A percentile compares a stretch with the other conserved stretches of the same genome.
Evolutionary conservation across 2,888 invertebrate species (phyloP).

Genomic region (Anthrax anthrax): DNA sequence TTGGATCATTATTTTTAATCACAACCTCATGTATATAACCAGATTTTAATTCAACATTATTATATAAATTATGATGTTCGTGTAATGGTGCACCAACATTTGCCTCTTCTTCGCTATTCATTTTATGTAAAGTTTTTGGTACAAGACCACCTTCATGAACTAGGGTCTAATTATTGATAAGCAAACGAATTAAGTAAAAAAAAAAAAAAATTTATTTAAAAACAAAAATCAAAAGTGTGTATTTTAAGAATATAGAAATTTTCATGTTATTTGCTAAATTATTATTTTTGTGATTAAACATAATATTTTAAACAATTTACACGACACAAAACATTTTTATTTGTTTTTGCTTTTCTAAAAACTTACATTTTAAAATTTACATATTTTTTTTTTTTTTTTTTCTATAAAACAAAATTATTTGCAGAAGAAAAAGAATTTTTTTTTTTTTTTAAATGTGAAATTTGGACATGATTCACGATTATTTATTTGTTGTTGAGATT

Average conservation of each 20-base stretch:
- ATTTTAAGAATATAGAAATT: no score
- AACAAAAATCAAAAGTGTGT: no score
- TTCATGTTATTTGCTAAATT: no score
- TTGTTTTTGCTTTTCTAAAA: no score
- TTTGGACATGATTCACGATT: neutral
- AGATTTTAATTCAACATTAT: conserved; percentile 26
- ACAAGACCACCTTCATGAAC: conserved; percentile 78
- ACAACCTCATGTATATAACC: conserved; percentile 59
- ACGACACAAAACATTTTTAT: no score
- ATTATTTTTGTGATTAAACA: no score
- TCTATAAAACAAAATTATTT: neutral
- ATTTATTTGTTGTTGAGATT: no score
- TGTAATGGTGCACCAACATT: conserved; percentile 14
- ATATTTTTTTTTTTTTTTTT: no score
- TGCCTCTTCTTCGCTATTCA: conserved; percentile 31
- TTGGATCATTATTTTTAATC: conserved; percentile 66
- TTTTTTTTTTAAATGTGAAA: neutral
- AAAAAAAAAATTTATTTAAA: no score
- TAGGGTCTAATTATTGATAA: conserved; percentile 44
- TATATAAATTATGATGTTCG: conserved; percentile 30
- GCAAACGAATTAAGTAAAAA: no score
- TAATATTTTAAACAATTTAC: no score
- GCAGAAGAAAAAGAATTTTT: neutral
- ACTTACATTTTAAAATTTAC: no score
- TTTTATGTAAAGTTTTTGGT: conserved; percentile 72